Evolutionary conservation across 2,888 invertebrate genomes (phyloP).

Genomic region (Lypha dubia): DNA sequence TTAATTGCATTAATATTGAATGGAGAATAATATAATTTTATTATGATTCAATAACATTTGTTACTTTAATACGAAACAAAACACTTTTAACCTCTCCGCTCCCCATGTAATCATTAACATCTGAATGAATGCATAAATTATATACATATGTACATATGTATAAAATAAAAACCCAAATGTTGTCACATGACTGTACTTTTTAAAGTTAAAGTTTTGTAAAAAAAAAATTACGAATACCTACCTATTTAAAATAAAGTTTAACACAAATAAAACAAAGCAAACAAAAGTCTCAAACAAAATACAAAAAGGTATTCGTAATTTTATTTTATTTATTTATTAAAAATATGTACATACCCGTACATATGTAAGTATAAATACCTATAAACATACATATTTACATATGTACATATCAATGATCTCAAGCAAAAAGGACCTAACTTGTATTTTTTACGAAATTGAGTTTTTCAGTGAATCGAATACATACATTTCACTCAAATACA

Average conservation of each 20-base stretch:
- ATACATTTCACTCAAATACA: too few relatives aligned
- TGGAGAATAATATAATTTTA: background rate
- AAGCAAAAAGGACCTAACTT: too few relatives aligned
- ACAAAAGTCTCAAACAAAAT: conserved; percentile 3
- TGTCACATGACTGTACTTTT: conserved; percentile 45
- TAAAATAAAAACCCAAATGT: background rate
- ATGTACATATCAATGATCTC: too few relatives aligned
- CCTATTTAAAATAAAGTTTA: background rate
- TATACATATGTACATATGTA: too few relatives aligned
- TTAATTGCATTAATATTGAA: conserved; percentile 11
- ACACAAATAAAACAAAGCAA: background rate
- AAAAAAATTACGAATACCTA: background rate
- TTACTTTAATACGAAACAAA: conserved; percentile 38
- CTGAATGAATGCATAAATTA: conserved; percentile 27
- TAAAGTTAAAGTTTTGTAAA: conserved; percentile 33
- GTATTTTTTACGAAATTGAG: too few relatives aligned
- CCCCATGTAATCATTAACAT: conserved; percentile 1
- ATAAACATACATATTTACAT: too few relatives aligned
- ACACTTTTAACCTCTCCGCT: background rate
- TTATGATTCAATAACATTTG: conserved; percentile 32
- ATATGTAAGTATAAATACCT: background rate
- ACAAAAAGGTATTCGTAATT: conserved; percentile 1
- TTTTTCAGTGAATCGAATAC: too few relatives aligned
- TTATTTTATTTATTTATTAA: too few relatives aligned
- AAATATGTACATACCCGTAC: background rate